Percentiles rank a stretch among this genome's conserved stretches.
Conservation (phyloP, 1,140 invertebrate species). For the Caerostris extrusa region DNA sequence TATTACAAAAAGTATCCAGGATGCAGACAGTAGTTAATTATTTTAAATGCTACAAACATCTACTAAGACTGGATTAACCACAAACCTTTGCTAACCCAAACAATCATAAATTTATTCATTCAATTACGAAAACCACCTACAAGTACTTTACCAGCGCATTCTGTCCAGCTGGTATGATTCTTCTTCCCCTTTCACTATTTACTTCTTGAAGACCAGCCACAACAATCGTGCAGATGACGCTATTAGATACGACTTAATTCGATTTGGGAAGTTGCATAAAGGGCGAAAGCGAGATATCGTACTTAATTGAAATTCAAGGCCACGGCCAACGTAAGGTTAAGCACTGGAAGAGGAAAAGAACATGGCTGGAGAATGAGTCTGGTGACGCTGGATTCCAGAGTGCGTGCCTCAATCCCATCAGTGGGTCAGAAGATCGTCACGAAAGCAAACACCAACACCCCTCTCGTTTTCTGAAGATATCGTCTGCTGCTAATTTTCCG, state of each 20-base stretch:
- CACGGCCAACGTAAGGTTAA: conserved; percentile 14
- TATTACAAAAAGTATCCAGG: too few relatives aligned
- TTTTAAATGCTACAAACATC: too few relatives aligned
- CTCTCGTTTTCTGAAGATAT: not conserved
- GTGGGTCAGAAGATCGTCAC: conserved; percentile 21
- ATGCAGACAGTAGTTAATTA: too few relatives aligned
- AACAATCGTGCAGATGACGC: not conserved
- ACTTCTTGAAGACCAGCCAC: not conserved
- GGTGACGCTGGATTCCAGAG: not conserved
- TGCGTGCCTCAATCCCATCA: conserved; percentile 51
- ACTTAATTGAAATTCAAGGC: conserved; percentile 26
- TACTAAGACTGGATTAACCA: not conserved
- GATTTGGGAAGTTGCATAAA: not conserved
- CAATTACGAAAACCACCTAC: not conserved
- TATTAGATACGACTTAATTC: not conserved
- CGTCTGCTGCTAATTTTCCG: not conserved
- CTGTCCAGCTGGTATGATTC: not conserved
- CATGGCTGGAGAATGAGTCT: not conserved
- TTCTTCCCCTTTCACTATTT: not conserved
- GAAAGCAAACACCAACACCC: not conserved
- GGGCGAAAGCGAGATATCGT: not conserved
- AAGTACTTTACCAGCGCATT: not conserved
- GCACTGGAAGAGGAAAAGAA: not conserved
- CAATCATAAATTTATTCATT: not conserved
- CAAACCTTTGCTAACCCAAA: not conserved